Evolutionary conservation across 2,888 invertebrate genomes (phyloP), one percentile per base, ranked within the genome.

Genomic region (Pyrrhosoma nymphula): DNA sequence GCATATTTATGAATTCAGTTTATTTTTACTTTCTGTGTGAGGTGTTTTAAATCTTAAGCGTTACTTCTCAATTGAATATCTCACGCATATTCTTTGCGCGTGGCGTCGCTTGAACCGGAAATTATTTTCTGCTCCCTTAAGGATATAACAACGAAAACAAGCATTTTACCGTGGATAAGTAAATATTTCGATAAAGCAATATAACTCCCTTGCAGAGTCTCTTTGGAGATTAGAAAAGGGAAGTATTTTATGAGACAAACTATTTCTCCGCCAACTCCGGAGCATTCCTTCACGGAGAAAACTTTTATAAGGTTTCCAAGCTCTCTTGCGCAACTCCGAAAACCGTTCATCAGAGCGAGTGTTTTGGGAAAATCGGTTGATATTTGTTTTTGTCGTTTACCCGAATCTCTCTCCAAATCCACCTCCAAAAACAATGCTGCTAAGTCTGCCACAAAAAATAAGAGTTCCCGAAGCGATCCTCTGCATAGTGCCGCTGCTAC

Each of bases 211-310:
- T 60, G 35, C 35, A 82, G 35, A 82, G 82, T 35, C 35, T 35
- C 82, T 12, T 35, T 16, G 26, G 35, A 82, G 82, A 12, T 35
- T 35, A 35, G 82, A 35, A 82, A 75, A 82, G 30, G 35, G 82
- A 82, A 82, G 82, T 82, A 82, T 82, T 82, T 82, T 82, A 69
- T 35, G 18, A 82, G 82, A 69, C 8, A 82, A 82, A 82, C 82
- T 82, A 82, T 82, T 82, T 35, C 82, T 35, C 35, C 16, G 16
- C 82, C 3, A n/a, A n/a, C 82, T 16, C 82, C 82, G 14, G 4
- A 30, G 82, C 82, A 82, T 82, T 82, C 82, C 82, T 18, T 82
- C 82, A n/a, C 82, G 16, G 47, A 69, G 69, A 26, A 82, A 82
- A 69, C 30, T 82, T 82, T 82, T 30, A 82, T 82, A 82, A 82